Evolutionary conservation across 2,113 vertebrate species (phyloP), one percentile per base, ranked within the genome.

Genomic region (Chamaetylas fuelleborni): DNA sequence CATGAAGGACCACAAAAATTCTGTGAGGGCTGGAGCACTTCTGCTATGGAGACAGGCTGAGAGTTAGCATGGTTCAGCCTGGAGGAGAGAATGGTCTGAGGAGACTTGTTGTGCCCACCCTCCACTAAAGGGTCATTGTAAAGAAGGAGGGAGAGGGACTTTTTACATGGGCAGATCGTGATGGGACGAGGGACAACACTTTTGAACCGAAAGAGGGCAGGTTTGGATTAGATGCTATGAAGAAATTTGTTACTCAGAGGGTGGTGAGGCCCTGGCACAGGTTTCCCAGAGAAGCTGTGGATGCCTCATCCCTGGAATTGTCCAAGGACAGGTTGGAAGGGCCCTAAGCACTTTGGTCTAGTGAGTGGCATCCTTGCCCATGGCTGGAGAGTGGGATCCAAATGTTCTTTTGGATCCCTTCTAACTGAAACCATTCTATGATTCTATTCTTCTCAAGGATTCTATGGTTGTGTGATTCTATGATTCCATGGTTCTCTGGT

Each of bases 141-240:
- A 51, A 51, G 9, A 25, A 71, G 10, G 15, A 38, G 11, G 3
- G 47, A 51, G 15, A 43, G 19, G 22, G 16, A 53, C 6, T 28
- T 33, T 36, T 81, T 28, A 33, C 7, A 1, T 5, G 15, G 12
- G 8, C 8, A 45, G 36, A 20, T 17, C 0, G 0, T 29, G 28
- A 29, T 23, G 20, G 19, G 24, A 81, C 12, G 29, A 14, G 11
- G 13, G 12, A 23, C 8, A 38, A 13, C 3, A 6, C 5, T 33
- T 65, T 33, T 51, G 19, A 38, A 58, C 11, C 20, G 8, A n/a
- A 19, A 53, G 16, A 74, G 3, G 3, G 6, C 19, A 38, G 7
- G 7, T 53, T 38, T 45, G 14, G 7, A 8, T 58, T 12, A 51
- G 33, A 58, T 5, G 3, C 6, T 20, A 16, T 9, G 23, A 38